Conservation (phyloP, 2,113 vertebrate genomes). For the Melanotaenia duboulayi region DNA sequence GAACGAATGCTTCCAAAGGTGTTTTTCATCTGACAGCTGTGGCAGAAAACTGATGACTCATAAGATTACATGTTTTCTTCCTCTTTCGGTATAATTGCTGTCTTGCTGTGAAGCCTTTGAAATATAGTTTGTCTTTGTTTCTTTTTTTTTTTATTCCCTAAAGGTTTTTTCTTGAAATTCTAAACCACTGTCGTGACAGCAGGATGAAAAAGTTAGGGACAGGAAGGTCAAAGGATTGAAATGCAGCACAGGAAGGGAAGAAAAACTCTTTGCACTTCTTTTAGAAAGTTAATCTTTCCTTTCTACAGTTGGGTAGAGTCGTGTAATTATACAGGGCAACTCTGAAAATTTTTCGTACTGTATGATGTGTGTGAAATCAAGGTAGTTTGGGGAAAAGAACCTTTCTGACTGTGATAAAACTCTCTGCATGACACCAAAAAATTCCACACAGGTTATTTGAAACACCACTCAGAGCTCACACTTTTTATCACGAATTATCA, state of each 20-base stretch:
- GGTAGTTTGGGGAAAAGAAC: conserved; percentile 20
- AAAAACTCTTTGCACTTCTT: neutral
- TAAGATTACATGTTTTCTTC: conserved; percentile 2
- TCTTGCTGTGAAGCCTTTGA: conserved; percentile 21
- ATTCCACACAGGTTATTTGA: conserved; percentile 19
- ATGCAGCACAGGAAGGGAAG: neutral
- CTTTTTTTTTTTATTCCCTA: conserved; percentile 1
- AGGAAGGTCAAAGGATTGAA: conserved; percentile 1
- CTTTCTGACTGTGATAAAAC: conserved; percentile 22
- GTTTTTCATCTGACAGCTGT: conserved; percentile 45
- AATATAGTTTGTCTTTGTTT: neutral
- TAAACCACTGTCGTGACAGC: neutral
- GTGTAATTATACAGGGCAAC: neutral
- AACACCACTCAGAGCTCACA: conserved; percentile 10
- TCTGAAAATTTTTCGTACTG: conserved; percentile 1
- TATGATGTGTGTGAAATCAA: conserved; percentile 17
- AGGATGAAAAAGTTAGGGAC: neutral
- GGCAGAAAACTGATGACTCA: conserved; percentile 4
- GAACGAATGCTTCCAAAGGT: neutral
- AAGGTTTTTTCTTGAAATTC: conserved; percentile 3
- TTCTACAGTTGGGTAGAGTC: neutral
- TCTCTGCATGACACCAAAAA: conserved; percentile 15
- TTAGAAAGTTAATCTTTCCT: neutral
- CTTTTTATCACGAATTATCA: conserved; percentile 1
- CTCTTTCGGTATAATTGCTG: conserved; percentile 28